Base-by-base conservation (phyloP, 2,797 vertebrate species). In the Gouania willdenowi region DNA sequence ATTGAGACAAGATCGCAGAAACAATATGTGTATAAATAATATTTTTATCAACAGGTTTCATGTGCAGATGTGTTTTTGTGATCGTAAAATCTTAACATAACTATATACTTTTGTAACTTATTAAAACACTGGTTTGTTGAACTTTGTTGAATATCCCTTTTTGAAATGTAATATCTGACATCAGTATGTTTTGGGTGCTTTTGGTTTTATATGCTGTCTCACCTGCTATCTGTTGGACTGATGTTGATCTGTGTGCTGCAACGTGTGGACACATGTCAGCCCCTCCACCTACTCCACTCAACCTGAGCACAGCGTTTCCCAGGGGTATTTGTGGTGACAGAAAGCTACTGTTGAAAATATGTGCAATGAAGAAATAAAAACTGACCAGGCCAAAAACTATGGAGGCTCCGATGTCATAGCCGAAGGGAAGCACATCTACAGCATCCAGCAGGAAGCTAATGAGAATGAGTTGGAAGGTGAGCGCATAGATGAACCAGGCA, bases 211-310 rank as follows among this genome's bases (percentile, higher is more conserved):
- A n/a, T n/a, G n/a, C n/a, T n/a, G n/a, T 42, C 58, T 84, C 66
- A 95, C 92, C 93, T 88, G 93, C 92, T 41, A 94, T 93, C 42
- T 89, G 84, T 44, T 78, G 79, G 45, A 94, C 89, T 0, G 92
- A 93, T 13, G 90, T 81, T 6, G 90, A 89, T 54, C 88, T 94
- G 37, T 82, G 86, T 35, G 92, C 87, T 1, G 89, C 75, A 23
- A 93, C 60, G 33, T 94, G 93, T 3, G 77, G 93, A 58, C 92
- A 93, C 19, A 64, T 60, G 41, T 70, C 65, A 1, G 17, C 45
- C 16, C 75, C 82, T 47, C 81, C 83, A 6, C 85, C 68, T 0
- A 78, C 71, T 4, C 92, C 91, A 1, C 70, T 72, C 12, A 93
- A 69, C 54, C 69, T 92, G 30, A 93, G 60, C 11, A 93, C 1